Percentiles rank a stretch among this genome's conserved stretches.
Evolutionary conservation across 2,797 vertebrate genomes (phyloP).

Genomic region (Urosaurus nigricauda): DNA sequence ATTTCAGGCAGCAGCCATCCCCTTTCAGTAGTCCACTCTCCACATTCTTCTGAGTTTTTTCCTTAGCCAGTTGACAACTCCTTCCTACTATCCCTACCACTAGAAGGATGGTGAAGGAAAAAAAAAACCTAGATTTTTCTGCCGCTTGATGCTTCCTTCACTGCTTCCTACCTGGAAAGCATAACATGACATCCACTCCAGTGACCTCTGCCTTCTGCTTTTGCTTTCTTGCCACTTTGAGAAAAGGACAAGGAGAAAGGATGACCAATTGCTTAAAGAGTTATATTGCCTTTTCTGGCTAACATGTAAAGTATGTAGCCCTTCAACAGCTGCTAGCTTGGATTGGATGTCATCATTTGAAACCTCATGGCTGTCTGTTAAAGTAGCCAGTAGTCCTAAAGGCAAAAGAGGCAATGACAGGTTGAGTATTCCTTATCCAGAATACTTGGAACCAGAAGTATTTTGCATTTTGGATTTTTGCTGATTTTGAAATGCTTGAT

Average conservation of each 20-base stretch:
- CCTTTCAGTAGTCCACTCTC: neutral
- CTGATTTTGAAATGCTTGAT: too few relatives aligned
- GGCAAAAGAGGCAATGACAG: neutral
- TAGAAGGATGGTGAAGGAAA: neutral
- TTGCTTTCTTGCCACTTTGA: neutral
- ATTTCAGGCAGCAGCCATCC: neutral
- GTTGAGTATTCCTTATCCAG: too few relatives aligned
- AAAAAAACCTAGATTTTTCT: neutral
- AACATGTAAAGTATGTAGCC: neutral
- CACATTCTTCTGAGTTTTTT: neutral
- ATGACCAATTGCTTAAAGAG: neutral
- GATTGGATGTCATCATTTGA: neutral
- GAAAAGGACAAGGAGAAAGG: neutral
- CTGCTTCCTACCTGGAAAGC: neutral
- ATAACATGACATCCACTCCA: neutral
- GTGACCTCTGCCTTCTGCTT: neutral
- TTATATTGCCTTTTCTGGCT: neutral
- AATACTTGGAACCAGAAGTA: too few relatives aligned
- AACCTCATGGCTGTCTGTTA: neutral
- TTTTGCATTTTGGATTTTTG: too few relatives aligned
- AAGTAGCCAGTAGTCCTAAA: neutral
- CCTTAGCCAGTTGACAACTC: neutral
- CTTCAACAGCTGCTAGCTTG: neutral
- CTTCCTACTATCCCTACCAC: neutral
- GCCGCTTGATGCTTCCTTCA: neutral